A percentile compares a stretch with the other conserved stretches of the same genome.
Conservation (phyloP, 2,797 vertebrate species). For the Bradypus variegatus region DNA sequence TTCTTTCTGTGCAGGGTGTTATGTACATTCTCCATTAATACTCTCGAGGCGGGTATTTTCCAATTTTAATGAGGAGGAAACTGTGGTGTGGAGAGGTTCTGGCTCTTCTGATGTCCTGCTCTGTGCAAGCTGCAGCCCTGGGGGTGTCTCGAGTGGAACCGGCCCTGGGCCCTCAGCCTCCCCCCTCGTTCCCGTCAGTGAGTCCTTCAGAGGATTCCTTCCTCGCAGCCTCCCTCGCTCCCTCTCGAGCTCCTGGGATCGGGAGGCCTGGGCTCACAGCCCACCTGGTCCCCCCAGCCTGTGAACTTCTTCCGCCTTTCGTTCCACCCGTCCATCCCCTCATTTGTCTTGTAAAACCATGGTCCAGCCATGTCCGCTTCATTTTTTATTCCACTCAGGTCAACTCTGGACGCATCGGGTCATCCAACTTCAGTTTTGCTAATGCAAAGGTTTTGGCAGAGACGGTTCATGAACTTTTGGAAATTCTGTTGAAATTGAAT, state of each 20-base stretch:
- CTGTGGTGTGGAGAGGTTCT: not conserved
- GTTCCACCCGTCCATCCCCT: too few species aligned
- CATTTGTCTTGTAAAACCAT: not conserved
- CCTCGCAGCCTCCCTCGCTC: not conserved
- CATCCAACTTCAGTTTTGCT: not conserved
- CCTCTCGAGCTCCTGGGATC: too few species aligned
- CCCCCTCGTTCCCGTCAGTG: not conserved
- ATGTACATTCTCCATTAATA: not conserved
- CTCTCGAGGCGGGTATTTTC: not conserved
- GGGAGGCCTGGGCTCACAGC: not conserved
- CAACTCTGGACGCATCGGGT: accelerated
- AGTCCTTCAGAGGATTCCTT: not conserved
- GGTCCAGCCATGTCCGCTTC: too few species aligned
- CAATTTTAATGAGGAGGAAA: not conserved
- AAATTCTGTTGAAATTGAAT: not conserved
- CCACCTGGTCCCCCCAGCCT: not conserved
- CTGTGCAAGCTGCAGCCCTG: accelerated
- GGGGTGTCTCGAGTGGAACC: accelerated
- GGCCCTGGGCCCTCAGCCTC: not conserved
- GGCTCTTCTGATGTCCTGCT: not conserved
- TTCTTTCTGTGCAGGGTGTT: not conserved
- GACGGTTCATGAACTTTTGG: not conserved
- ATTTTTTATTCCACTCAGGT: not conserved
- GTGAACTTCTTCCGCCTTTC: not conserved
- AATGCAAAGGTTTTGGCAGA: not conserved